These are phyloP conservation scores for Anas flavirostris DNA, from an alignment of 2,797 vertebrate species.

Conservation along the genomic window DNA sequence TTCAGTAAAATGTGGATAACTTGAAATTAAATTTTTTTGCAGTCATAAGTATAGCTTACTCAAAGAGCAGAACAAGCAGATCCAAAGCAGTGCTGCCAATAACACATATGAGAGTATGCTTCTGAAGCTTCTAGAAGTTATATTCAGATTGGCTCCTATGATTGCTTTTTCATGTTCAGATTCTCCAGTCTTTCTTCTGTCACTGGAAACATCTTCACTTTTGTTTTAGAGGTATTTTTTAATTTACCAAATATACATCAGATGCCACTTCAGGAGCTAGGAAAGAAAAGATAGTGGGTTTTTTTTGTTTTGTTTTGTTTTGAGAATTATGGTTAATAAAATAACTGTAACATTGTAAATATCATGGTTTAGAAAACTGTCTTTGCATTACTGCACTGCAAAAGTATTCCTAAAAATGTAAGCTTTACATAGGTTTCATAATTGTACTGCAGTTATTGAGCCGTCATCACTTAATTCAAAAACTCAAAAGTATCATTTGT, in stretches of 20 bases:
- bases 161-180: slow-evolving; percentile 12
- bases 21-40: not conserved
- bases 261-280: not conserved
- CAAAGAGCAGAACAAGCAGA: slow-evolving; percentile 8
- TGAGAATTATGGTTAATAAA: not conserved
- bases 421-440: not conserved
- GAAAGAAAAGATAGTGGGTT: not conserved
- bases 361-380: not conserved
- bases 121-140: slow-evolving; percentile 17
- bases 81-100: slow-evolving; percentile 11
- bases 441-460: not conserved
- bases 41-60: not conserved
- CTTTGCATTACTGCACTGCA: not conserved
- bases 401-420: not conserved
- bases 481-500: not conserved
- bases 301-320: not conserved
- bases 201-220: slow-evolving; percentile 7
- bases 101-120: not conserved
- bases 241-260: not conserved
- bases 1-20: not conserved
- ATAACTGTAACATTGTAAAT: not conserved
- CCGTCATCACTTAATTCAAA: not conserved
- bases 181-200: not conserved
- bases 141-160: slow-evolving; percentile 16
- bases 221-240: not conserved